These are phyloP conservation scores for Eueides isabella DNA, from an alignment of 1,140 invertebrate genomes.

Conservation along the genomic window DNA sequence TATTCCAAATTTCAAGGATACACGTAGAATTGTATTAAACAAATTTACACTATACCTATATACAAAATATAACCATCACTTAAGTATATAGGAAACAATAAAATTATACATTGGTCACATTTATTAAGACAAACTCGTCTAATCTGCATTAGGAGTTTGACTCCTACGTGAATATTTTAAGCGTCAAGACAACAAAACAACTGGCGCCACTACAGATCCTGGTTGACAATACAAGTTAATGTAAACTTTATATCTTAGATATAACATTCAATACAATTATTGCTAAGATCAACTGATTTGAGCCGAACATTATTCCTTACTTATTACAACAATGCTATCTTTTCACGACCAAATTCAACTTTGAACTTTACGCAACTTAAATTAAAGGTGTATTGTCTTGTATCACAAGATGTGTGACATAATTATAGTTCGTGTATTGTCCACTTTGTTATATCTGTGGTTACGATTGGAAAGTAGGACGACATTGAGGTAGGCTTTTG, in stretches of 20 bases:
- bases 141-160: conserved; percentile 44
- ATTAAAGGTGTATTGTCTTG: conserved; percentile 3
- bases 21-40: too few relatives aligned
- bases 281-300: background rate
- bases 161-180: conserved; percentile 54
- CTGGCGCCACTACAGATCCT: conserved; percentile 52
- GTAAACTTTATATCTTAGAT: conserved; percentile 5
- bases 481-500: conserved; percentile 78
- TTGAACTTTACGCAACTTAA: conserved; percentile 33
- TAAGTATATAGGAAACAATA: background rate
- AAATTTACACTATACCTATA: too few relatives aligned
- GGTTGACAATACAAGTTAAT: conserved; percentile 22
- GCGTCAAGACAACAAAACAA: conserved; percentile 54
- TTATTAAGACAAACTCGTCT: conserved; percentile 17
- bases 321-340: background rate
- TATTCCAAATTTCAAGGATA: too few relatives aligned
- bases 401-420: conserved; percentile 48
- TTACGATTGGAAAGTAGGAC: conserved; percentile 74
- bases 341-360: conserved; percentile 23
- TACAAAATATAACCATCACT: too few relatives aligned
- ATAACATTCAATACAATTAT: background rate
- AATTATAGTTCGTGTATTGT: conserved; percentile 67
- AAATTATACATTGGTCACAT: conserved; percentile 38
- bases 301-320: background rate
- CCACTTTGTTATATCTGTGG: conserved; percentile 63